Conservation (phyloP, 2,888 invertebrate species). For the Drosophila buzzatii region DNA sequence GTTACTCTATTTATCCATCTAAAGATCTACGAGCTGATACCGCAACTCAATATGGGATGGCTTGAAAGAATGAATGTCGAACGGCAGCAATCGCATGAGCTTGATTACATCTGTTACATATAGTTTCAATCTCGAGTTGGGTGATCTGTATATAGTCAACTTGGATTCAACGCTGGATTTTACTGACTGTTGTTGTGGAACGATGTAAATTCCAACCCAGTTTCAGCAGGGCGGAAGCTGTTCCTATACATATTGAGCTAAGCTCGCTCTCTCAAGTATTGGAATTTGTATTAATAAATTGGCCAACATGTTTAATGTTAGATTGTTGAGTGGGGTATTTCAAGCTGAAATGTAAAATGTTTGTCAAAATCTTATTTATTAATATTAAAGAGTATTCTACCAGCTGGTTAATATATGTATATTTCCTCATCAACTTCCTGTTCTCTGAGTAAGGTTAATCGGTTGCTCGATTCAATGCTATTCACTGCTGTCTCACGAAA, state of each 20-base stretch:
- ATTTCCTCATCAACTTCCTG: not conserved
- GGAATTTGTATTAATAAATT: conserved; percentile 25
- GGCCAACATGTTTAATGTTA: not conserved
- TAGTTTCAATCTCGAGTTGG: not conserved
- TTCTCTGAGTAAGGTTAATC: not conserved
- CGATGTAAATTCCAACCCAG: conserved; percentile 28
- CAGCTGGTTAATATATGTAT: not conserved
- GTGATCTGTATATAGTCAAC: not conserved
- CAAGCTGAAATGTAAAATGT: no score
- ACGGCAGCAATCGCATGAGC: not conserved
- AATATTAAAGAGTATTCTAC: not conserved
- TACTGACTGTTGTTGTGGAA: conserved; percentile 46
- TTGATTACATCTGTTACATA: not conserved
- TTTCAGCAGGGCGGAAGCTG: conserved; percentile 16
- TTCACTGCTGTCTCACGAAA: not conserved
- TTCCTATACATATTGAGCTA: conserved; percentile 5
- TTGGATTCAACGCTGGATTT: conserved; percentile 10
- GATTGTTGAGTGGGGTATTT: not conserved
- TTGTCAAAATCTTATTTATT: no score
- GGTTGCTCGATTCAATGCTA: conserved; percentile 15
- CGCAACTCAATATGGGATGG: no score
- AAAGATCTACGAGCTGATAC: no score
- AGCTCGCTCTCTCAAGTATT: conserved; percentile 6
- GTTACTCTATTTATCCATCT: no score
- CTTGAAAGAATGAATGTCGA: not conserved